A percentile compares a stretch with the other conserved stretches of the same genome.
Evolutionary conservation across 2,888 invertebrate species (phyloP).

Genomic region (Camptogramma bilineatum): DNA sequence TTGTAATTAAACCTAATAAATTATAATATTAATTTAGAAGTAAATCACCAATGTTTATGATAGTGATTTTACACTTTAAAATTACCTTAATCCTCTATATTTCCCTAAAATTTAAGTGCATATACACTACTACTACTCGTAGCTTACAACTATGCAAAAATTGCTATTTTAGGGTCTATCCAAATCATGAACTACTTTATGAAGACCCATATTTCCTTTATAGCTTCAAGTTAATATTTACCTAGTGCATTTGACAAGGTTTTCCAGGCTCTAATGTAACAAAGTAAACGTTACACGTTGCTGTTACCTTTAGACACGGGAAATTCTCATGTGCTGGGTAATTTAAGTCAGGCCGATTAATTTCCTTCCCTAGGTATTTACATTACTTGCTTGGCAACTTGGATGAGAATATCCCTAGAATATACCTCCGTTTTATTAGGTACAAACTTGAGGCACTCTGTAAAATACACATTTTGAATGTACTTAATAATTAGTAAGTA

Average conservation of each 20-base stretch:
- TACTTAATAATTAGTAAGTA: constrained; percentile 19
- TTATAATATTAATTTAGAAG: too few relatives aligned
- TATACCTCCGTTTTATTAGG: constrained; percentile 11
- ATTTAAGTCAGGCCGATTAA: constrained; percentile 29
- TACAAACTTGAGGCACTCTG: constrained; percentile 9
- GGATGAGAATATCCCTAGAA: constrained; percentile 15
- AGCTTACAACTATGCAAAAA: too few relatives aligned
- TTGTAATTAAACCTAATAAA: too few relatives aligned
- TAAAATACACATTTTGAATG: constrained; percentile 22
- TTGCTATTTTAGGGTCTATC: too few relatives aligned
- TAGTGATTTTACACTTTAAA: too few relatives aligned
- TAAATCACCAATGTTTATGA: too few relatives aligned
- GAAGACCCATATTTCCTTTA: too few relatives aligned
- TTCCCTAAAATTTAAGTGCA: too few relatives aligned
- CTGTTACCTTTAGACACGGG: constrained; percentile 6
- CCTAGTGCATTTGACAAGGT: constrained; percentile 10
- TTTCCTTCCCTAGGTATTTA: constrained; percentile 26
- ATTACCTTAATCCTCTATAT: too few relatives aligned
- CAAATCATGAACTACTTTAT: too few relatives aligned
- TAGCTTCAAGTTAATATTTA: neutral
- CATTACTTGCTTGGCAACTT: constrained; percentile 20
- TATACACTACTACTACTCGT: too few relatives aligned
- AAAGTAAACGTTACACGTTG: constrained; percentile 19
- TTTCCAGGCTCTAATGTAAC: neutral
- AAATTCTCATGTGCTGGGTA: constrained; percentile 22